Evolutionary conservation across 2,113 vertebrate genomes (phyloP), one percentile per base, ranked within the genome.

Genomic region (Platysternon megacephalum): DNA sequence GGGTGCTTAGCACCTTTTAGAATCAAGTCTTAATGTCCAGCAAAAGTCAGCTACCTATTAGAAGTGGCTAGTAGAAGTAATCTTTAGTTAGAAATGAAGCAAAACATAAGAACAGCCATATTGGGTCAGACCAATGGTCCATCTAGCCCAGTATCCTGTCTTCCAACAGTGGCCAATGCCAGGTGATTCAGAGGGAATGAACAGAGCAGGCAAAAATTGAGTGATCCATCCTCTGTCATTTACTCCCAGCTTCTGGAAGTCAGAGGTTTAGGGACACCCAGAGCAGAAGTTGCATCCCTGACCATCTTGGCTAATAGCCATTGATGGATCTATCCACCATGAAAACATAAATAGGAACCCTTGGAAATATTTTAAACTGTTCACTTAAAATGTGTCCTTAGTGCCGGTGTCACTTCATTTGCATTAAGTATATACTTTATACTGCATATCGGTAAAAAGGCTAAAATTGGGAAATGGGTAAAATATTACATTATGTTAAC

Each of bases 401-500:
- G 1, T 7, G 51, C 29, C 22, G 5, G 78, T 89, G 80, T 52
- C 87, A 46, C 79, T 42, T 78, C 46, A 3, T 9, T 39, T 76
- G 29, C 39, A 28, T 46, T 88, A 83, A 68, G 61, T 95, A 94
- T 90, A 74, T 35, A 55, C 39, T 24, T 82, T 68, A 68, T 19
- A 39, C 19, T 52, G 76, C 39, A 79, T 22, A 93, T 80, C 44
- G 17, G 81, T 91, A 83, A 82, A 74, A 88, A 80, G 72, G 68
- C 4, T 86, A 90, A 92, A 86, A 53, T 49, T 1, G 1, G 80
- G 72, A 48, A 95, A 79, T 19, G 86, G 86, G 79, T 84, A 90
- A 95, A 78, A 44, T 91, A 94, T 93, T 81, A 91, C 39, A 46
- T 95, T 8, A 49, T 94, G 85, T 97, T 93, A 95, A 89, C 61